Evolutionary conservation across 2,888 invertebrate genomes (phyloP).

Genomic region (Rosalia funebris): DNA sequence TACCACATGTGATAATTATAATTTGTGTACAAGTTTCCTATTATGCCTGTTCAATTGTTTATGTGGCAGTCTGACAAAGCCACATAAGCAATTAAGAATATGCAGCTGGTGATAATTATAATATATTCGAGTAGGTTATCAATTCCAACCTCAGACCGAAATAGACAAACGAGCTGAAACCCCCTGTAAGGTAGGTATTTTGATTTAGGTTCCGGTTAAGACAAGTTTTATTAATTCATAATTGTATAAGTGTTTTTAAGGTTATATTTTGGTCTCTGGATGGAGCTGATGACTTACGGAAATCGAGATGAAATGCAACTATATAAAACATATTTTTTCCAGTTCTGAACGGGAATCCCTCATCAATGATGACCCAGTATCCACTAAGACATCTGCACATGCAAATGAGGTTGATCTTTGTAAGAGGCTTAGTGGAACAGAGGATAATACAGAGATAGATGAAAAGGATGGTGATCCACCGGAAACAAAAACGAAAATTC

Average conservation of each 20-base stretch:
- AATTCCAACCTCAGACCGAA: slow-evolving; percentile 62
- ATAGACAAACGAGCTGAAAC: slow-evolving; percentile 39
- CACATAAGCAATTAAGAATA: slow-evolving; percentile 24
- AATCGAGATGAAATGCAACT: slow-evolving; percentile 24
- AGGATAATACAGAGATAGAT: not conserved
- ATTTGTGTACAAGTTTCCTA: slow-evolving; percentile 25
- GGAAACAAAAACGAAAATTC: too few species aligned
- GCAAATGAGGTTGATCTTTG: not conserved
- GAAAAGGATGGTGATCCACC: too few species aligned
- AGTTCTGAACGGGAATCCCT: slow-evolving; percentile 36
- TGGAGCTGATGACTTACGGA: slow-evolving; percentile 57
- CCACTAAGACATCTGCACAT: not conserved
- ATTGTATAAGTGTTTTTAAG: slow-evolving; percentile 44
- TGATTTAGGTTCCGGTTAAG: slow-evolving; percentile 23
- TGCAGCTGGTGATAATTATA: slow-evolving; percentile 18
- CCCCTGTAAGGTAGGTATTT: slow-evolving; percentile 45
- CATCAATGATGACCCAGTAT: not conserved
- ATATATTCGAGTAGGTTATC: slow-evolving; percentile 50
- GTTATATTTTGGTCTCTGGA: slow-evolving; percentile 62
- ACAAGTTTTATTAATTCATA: slow-evolving; percentile 19
- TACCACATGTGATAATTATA: slow-evolving; percentile 21
- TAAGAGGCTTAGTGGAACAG: not conserved
- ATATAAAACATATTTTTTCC: slow-evolving; percentile 43
- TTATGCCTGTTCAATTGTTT: slow-evolving; percentile 16
- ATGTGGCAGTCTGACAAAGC: slow-evolving; percentile 13